Evolutionary conservation across 2,113 vertebrate genomes (phyloP), one percentile per base, ranked within the genome.

Genomic region (Pithys albifrons): DNA sequence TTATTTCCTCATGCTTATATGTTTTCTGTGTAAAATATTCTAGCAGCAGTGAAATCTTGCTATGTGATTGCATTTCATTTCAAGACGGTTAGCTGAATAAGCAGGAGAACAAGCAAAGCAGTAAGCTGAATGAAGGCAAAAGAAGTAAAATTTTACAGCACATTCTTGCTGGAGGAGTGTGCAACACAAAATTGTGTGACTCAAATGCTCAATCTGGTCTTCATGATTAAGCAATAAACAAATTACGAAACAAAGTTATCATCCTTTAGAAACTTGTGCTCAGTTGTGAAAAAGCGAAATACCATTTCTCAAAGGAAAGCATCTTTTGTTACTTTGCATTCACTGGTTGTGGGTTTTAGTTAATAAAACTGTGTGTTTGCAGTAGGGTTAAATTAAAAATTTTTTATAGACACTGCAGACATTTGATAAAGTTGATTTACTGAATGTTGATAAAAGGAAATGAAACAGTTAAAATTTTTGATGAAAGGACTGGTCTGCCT

Each of bases 251-350:
- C 66, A 61, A 93, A 88, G 87, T 96, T 86, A 87, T 94, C 89
- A 15, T 92, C 73, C 54, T 97, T 97, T 95, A 95, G 95, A 96
- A 97, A 96, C 95, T 96, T 93, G 41, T 89, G 67, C 92, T 96
- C 17, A 5, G 35, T 97, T 4, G 35, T 96, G 95, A 95, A 96
- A 94, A 93, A 94, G 67, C 3, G 0, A 91, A 88, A 82, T 92
- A 85, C 95, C 83, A 85, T 94, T 97, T 96, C 96, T 96, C 85
- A 24, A 49, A 94, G 94, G 96, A 98, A 90, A 96, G 85, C 59
- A 41, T 96, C 72, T 95, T 95, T 96, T 89, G 79, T 96, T 96
- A 91, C 74, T 95, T 49, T 58, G 48, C 3, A 8, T 86, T 95
- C 85, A 48, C 48, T 67, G 83, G 61, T 89, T 48, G 76, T 89